Evolutionary conservation across 1,140 invertebrate genomes (phyloP), one percentile per base, ranked within the genome.

Genomic region (Cyphomyrmex costatus): DNA sequence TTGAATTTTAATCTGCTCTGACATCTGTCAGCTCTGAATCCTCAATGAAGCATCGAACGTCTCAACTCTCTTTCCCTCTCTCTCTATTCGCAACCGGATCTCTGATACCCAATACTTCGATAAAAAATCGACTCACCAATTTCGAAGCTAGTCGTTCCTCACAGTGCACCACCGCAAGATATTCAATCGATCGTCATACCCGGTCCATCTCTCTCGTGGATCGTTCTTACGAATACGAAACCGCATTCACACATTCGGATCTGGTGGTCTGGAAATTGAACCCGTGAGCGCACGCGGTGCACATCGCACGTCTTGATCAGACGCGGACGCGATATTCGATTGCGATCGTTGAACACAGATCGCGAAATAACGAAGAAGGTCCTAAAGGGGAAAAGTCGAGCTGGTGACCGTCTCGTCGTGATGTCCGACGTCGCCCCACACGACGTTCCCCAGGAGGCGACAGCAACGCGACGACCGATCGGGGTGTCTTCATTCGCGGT

Each of bases 41-140:
- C 8, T 24, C 36, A 49, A 74, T 61, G 36, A 83, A 30, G 24
- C 24, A 19, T 19, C 27, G 14, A 30, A 19, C 3, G n/a, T 42
- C 5, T 63, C 53, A 19, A 14, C 19, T 42, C 8, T 42, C 36
- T 42, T 10, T 53, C 27, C 49, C 33, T 53, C 24, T 53, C 51
- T 63, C 12, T 68, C 8, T 53, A 46, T 36, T 12, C 36, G 12
- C 19, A 46, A 53, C 14, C 49, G 30, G 51, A 42, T 46, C 33
- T 51, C 61, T 2, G 46, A 36, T 27, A 53, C 16, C 46, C 66
- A 60, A 53, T 21, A 53, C 6, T 3, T 21, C 42, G 56, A 14
- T 42, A 27, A 12, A 66, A 83, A 63, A 71, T 16, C 8, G 53
- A 87, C 88, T 89, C 77, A 89, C 88, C 88, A 85, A 89, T 86